phyloP scores from a whole-genome alignment of 2,888 invertebrate genomes.

The Mycalesis mineus region DNA sequence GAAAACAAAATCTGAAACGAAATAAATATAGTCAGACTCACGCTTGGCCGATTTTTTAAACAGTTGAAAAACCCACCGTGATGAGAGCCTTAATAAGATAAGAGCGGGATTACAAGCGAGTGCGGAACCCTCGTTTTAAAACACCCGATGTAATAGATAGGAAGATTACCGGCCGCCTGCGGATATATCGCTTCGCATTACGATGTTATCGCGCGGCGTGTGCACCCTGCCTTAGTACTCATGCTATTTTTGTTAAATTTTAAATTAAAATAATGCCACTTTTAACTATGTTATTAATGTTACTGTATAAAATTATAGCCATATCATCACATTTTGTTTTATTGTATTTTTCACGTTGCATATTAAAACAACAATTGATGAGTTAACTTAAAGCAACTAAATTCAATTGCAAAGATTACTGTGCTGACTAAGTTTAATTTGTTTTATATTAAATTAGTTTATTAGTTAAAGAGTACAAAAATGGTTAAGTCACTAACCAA shows the following conservation, averaged over 20 bases:
- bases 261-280: neutral
- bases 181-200: conserved; percentile 27
- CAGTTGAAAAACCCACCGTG: conserved; percentile 31
- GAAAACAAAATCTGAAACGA: no score
- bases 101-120: conserved; percentile 49
- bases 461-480: no score
- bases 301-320: neutral
- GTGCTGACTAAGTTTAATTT: no score
- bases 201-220: conserved; percentile 25
- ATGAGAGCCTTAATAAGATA: conserved; percentile 67
- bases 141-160: conserved; percentile 43
- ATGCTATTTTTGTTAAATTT: neutral
- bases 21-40: no score
- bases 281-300: neutral
- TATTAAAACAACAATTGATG: no score
- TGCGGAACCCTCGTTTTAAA: conserved; percentile 53
- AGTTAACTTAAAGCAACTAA: no score
- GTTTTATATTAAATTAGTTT: no score
- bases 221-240: conserved; percentile 17
- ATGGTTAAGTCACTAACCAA: no score
- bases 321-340: neutral
- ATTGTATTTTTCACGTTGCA: neutral
- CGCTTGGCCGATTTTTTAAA: neutral
- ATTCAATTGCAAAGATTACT: no score
- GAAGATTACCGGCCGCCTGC: conserved; percentile 25